These are phyloP conservation scores for Phasianus colchicus DNA, from an alignment of 2,113 vertebrate genomes.

Conservation along the genomic window DNA sequence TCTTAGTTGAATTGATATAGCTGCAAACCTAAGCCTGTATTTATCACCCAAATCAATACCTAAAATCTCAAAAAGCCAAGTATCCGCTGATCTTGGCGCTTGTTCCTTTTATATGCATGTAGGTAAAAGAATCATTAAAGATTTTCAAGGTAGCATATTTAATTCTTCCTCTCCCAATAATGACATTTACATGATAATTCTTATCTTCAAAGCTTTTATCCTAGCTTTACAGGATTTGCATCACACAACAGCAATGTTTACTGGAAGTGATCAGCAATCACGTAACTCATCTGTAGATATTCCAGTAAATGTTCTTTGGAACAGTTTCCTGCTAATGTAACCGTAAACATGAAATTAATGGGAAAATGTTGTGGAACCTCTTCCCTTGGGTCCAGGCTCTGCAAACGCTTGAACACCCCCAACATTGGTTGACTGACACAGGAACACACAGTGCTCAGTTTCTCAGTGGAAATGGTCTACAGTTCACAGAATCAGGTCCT, in stretches of 20 bases:
- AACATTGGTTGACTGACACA: rapidly evolving
- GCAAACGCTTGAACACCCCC: not conserved
- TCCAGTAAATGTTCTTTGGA: slow-evolving; percentile 45
- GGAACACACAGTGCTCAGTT: not conserved
- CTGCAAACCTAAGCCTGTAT: not conserved
- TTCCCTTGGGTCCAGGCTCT: not conserved
- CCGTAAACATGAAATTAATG: not conserved
- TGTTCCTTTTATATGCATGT: not conserved
- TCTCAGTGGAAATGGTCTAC: not conserved
- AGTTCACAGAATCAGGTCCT: not conserved
- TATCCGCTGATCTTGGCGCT: not conserved
- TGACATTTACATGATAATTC: slow-evolving; percentile 28
- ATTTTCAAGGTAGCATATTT: not conserved
- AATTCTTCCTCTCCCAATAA: slow-evolving; percentile 40
- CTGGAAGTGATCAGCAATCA: slow-evolving; percentile 16
- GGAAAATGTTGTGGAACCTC: not conserved
- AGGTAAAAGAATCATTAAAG: not conserved
- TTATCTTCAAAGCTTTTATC: slow-evolving; percentile 47
- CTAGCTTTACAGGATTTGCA: slow-evolving; percentile 43
- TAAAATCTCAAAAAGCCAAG: not conserved
- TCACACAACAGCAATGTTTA: slow-evolving; percentile 45
- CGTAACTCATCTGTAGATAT: slow-evolving; percentile 43
- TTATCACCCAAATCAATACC: not conserved
- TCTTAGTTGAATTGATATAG: not conserved
- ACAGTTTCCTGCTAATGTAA: slow-evolving; percentile 16